Evolutionary conservation across 2,113 vertebrate species (phyloP).

Genomic region (Tenebrosternarchus preto): DNA sequence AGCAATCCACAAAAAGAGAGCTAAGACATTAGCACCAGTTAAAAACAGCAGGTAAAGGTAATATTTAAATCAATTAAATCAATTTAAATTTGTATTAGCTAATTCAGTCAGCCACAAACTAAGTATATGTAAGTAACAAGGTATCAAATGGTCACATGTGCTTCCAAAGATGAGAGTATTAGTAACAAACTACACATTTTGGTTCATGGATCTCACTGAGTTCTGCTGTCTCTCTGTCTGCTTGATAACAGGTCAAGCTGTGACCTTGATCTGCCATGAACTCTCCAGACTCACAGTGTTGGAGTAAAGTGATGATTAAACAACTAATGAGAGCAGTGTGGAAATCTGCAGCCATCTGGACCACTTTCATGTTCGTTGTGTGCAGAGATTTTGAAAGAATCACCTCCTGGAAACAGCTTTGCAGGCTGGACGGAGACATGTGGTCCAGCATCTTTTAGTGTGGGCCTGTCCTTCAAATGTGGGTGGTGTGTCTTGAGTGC

Average conservation of each 20-base stretch:
- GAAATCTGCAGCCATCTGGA: constrained; percentile 51
- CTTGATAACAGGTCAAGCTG: constrained; percentile 13
- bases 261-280: constrained; percentile 27
- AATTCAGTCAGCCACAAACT: too few species aligned
- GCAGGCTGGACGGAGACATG: constrained; percentile 31
- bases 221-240: constrained; percentile 23
- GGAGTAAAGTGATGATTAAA: constrained; percentile 50
- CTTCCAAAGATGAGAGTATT: neutral
- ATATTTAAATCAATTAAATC: too few species aligned
- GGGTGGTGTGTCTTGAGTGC: constrained; percentile 48
- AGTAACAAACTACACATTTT: neutral
- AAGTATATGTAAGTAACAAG: too few species aligned
- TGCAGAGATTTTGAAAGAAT: constrained; percentile 31
- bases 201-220: neutral
- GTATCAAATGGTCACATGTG: neutral
- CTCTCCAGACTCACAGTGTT: constrained; percentile 11
- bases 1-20: too few species aligned
- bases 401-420: constrained; percentile 42
- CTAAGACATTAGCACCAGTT: too few species aligned
- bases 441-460: constrained; percentile 45
- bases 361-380: constrained; percentile 26
- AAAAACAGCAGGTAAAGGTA: too few species aligned
- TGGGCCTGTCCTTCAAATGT: constrained; percentile 38
- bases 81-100: too few species aligned
- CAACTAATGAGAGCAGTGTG: constrained; percentile 51